Conservation (phyloP, 2,113 vertebrate species). For the Dissostichus mawsoni region DNA sequence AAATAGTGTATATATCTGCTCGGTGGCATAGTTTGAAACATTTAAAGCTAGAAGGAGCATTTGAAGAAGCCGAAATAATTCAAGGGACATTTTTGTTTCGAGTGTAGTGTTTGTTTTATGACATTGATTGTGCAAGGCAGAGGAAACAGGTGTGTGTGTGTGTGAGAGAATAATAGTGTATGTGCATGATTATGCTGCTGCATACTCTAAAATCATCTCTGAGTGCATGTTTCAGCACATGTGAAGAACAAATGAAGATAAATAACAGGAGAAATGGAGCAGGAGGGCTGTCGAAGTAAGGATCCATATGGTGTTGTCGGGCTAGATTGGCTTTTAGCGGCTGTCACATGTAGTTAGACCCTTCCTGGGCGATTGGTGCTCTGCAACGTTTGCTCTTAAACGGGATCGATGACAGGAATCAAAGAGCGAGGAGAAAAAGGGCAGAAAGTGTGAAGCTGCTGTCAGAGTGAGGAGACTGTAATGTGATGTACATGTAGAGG, state of each 20-base stretch:
- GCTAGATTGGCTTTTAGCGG: conserved; percentile 57
- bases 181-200: not conserved
- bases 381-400: conserved; percentile 65
- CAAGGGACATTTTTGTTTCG: too few relatives aligned
- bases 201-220: not conserved
- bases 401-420: conserved; percentile 67
- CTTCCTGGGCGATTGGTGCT: conserved; percentile 50
- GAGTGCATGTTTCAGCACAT: not conserved
- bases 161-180: conserved; percentile 1
- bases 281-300: conserved; percentile 26
- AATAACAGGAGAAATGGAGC: conserved; percentile 29
- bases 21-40: too few relatives aligned
- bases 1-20: too few relatives aligned
- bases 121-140: not conserved
- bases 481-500: conserved; percentile 17
- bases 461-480: not conserved
- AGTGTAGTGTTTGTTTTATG: too few relatives aligned
- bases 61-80: too few relatives aligned
- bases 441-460: conserved; percentile 3
- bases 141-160: not conserved
- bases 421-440: conserved; percentile 40
- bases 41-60: too few relatives aligned
- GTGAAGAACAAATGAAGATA: conserved; percentile 37
- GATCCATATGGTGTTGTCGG: conserved; percentile 42
- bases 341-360: conserved; percentile 66